These are phyloP conservation scores for Drosophila histrio DNA, from an alignment of 2,888 invertebrate genomes.

Conservation along the genomic window DNA sequence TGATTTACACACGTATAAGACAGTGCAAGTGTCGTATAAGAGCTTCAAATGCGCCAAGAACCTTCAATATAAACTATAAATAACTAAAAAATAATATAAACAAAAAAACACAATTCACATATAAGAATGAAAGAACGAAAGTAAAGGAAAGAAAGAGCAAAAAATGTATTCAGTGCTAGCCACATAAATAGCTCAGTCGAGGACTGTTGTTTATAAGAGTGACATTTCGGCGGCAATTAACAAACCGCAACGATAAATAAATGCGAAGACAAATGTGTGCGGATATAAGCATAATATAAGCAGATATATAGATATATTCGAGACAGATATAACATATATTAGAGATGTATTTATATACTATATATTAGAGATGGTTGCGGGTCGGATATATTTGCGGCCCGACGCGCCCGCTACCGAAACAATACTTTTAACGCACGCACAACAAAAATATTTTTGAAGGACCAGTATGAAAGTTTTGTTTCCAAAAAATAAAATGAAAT, in stretches of 20 bases:
- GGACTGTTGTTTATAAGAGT: constrained; percentile 37
- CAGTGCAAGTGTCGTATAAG: constrained; percentile 5
- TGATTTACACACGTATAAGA: constrained; percentile 2
- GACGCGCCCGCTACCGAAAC: too few relatives aligned
- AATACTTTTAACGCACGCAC: too few relatives aligned
- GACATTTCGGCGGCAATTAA: constrained; percentile 37
- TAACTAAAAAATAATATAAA: constrained; percentile 4
- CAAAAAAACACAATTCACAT: neutral
- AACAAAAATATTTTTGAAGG: too few relatives aligned
- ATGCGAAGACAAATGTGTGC: constrained; percentile 9
- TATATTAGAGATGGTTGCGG: too few relatives aligned
- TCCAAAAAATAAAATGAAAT: too few relatives aligned
- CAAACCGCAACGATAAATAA: constrained; percentile 22
- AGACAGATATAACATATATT: too few relatives aligned
- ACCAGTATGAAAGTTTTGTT: too few relatives aligned
- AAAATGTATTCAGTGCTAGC: constrained; percentile 14
- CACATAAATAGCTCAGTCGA: constrained; percentile 28
- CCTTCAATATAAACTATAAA: constrained; percentile 32
- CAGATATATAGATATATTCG: neutral
- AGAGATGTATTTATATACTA: too few relatives aligned
- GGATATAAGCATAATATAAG: constrained; percentile 9
- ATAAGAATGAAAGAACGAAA: neutral
- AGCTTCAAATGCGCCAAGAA: constrained; percentile 9
- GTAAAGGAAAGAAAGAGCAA: constrained; percentile 2
- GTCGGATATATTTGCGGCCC: too few relatives aligned